phyloP scores from a whole-genome alignment of 1,140 invertebrate species.

The Lamellibrachia luymesi region DNA sequence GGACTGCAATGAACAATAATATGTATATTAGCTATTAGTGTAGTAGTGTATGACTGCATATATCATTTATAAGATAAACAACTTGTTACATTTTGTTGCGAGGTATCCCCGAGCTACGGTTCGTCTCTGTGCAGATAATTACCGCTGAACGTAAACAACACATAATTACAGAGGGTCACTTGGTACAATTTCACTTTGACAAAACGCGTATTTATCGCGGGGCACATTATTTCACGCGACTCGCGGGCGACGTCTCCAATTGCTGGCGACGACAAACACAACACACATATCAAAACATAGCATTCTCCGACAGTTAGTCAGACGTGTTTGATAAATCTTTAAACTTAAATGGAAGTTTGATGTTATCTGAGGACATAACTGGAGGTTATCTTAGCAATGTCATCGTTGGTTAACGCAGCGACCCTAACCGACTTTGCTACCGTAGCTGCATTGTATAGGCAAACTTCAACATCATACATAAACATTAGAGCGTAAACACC shows the following conservation, averaged over 20 bases:
- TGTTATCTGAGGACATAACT: background rate
- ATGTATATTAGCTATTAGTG: background rate
- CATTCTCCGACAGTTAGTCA: background rate
- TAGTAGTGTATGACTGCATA: no score
- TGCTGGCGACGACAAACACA: background rate
- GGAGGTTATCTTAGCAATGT: background rate
- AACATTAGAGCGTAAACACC: background rate
- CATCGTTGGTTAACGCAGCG: no score
- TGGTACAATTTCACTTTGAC: background rate
- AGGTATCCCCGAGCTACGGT: background rate
- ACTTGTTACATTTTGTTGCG: background rate
- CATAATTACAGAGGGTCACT: background rate
- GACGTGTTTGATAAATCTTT: background rate
- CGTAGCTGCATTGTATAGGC: background rate
- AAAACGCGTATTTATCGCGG: background rate
- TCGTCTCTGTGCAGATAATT: background rate
- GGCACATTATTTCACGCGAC: background rate
- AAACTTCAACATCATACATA: background rate
- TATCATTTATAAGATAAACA: background rate
- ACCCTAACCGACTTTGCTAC: background rate
- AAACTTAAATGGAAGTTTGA: background rate
- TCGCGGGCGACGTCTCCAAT: background rate
- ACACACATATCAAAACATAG: background rate
- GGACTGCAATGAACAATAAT: background rate
- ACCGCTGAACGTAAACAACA: background rate